Evolutionary conservation across 2,888 invertebrate genomes (phyloP), one percentile per base, ranked within the genome.

Genomic region (Hypolimnas misippus): DNA sequence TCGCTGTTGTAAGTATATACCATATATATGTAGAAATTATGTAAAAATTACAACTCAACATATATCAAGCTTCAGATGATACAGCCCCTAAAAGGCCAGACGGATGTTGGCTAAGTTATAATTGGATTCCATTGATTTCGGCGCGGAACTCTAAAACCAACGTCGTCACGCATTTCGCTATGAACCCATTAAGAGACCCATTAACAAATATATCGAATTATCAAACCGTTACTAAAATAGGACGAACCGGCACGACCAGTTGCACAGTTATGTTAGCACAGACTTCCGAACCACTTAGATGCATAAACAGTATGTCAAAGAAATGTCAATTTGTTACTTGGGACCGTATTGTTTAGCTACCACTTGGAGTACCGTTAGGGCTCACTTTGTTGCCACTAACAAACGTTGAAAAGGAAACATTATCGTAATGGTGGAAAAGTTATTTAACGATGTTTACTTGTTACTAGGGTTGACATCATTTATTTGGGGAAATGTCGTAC

Each of bases 251-350:
- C 49, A 42, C 29, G 33, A 61, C 67, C 60, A 40, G 68, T 46
- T 40, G 12, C 59, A 70, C 70, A 65, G 70, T 70, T 70, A 70
- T 70, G 63, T 67, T 60, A 65, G 50, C 62, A 58, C 53, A 63
- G 65, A 59, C 57, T 61, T 61, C 63, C 54, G 51, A 57, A 66
- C 58, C 62, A 66, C 69, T 66, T 57, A 52, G 53, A 12, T 60
- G 60, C 64, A 57, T 51, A 62, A 65, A 59, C 61, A 64, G 33
- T 46, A 62, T 57, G 61, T 54, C 66, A 46, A 46, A 12, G 57
- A 57, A 62, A 55, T 59, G 62, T 54, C 33, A 49, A 40, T 55
- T 69, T 56, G 68, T 67, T 67, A 66, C 60, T 57, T 25, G 46
- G 54, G 58, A 54, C 31, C 55, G 50, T 62, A 52, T 51, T 68